phyloP scores from a whole-genome alignment of 2,797 vertebrate species.

The Sparidentex hasta region DNA sequence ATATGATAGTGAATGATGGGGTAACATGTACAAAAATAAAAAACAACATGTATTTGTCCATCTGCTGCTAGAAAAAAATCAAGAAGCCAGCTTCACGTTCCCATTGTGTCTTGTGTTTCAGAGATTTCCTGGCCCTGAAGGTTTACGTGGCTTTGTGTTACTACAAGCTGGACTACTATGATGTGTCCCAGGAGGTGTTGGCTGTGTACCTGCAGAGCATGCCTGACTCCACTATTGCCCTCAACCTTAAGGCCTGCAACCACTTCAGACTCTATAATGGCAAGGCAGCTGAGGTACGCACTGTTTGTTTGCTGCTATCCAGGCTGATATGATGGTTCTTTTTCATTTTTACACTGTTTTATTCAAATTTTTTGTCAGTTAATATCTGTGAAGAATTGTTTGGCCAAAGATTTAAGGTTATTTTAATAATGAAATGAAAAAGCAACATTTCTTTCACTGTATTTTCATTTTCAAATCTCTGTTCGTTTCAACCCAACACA shows the following conservation, averaged over 20 bases:
- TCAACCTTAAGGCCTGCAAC: constrained; percentile 99
- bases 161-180: constrained; percentile 98
- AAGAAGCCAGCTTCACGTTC: background rate
- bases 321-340: background rate
- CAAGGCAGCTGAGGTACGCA: constrained; percentile 94
- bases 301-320: background rate
- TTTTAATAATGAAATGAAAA: background rate
- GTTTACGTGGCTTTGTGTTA: constrained; percentile 98
- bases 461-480: background rate
- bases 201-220: constrained; percentile 96
- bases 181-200: constrained; percentile 97
- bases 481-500: background rate
- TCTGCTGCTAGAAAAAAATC: background rate
- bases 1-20: background rate
- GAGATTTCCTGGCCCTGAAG: constrained; percentile 96
- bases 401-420: background rate
- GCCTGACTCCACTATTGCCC: constrained; percentile 96
- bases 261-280: constrained; percentile 97
- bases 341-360: background rate
- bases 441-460: background rate
- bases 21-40: background rate
- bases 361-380: background rate
- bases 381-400: background rate
- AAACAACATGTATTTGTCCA: background rate
- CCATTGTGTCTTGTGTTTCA: constrained; percentile 61